phyloP scores from a whole-genome alignment of 2,113 vertebrate genomes.

The Aythya baeri region DNA sequence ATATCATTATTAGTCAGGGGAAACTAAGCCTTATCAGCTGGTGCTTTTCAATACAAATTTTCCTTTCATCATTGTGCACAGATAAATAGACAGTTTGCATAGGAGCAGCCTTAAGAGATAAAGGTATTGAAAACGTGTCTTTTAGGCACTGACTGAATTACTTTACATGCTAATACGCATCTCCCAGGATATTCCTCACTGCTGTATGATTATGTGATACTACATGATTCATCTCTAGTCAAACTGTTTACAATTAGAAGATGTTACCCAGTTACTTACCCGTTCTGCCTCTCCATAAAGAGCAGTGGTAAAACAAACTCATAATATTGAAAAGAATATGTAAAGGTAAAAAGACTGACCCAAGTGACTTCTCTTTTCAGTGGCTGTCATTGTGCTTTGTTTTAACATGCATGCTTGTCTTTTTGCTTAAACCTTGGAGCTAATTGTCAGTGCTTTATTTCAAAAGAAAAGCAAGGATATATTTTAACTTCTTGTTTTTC shows the following conservation, averaged over 20 bases:
- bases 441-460: conserved; percentile 62
- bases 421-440: conserved; percentile 53
- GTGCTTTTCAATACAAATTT: conserved; percentile 32
- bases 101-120: background rate
- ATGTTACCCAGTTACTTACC: background rate
- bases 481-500: conserved; percentile 59
- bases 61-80: conserved; percentile 10
- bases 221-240: conserved; percentile 15
- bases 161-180: background rate
- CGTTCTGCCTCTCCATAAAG: background rate
- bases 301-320: conserved; percentile 43
- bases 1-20: background rate
- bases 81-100: conserved; percentile 15
- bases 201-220: background rate
- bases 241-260: conserved; percentile 25
- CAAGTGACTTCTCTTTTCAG: conserved; percentile 70
- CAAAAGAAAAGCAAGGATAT: conserved; percentile 54
- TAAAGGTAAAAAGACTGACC: conserved; percentile 14
- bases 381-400: conserved; percentile 62
- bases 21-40: background rate
- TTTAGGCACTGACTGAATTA: conserved; percentile 1
- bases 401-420: conserved; percentile 21
- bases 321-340: background rate
- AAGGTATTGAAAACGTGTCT: background rate
- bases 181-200: background rate